phyloP scores from a whole-genome alignment of 1,140 invertebrate genomes.

The Bombus waltoni region DNA sequence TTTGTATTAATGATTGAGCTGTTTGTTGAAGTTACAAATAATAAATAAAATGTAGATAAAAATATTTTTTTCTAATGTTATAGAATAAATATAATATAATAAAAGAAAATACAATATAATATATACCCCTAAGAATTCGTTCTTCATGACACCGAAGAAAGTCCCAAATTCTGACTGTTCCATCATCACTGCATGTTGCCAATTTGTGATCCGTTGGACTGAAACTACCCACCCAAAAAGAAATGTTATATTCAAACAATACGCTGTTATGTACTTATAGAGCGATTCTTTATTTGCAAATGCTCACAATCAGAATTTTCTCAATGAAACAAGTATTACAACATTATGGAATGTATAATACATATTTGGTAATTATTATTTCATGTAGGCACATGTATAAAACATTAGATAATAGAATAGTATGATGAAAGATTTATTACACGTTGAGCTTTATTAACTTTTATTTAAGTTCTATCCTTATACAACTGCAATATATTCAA shows the following conservation, averaged over 20 bases:
- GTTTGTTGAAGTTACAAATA: neutral
- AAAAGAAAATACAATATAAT: conserved; percentile 10
- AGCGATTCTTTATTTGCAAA: conserved; percentile 69
- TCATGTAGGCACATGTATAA: neutral
- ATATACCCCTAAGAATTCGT: conserved; percentile 93
- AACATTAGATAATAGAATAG: conserved; percentile 14
- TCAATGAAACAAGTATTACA: conserved; percentile 46
- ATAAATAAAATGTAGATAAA: neutral
- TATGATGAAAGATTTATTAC: conserved; percentile 27
- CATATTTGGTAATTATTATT: conserved; percentile 8
- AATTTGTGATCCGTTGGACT: conserved; percentile 99
- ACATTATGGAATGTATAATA: neutral
- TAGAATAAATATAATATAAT: neutral
- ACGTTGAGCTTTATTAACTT: conserved; percentile 33
- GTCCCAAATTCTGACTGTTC: conserved; percentile 99
- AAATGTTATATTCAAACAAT: conserved; percentile 70
- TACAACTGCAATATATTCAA: conserved; percentile 43
- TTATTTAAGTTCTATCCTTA: conserved; percentile 47
- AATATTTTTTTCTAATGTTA: neutral
- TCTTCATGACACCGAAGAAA: conserved; percentile 99
- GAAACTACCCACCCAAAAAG: conserved; percentile 90
- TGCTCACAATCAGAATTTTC: conserved; percentile 30
- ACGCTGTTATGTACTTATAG: conserved; percentile 34
- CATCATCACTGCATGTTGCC: conserved; percentile 99
- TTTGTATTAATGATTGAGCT: neutral